A percentile compares a stretch with the other conserved stretches of the same genome.
Conservation (phyloP, 2,888 invertebrate species). For the Sarcophaga variegata region DNA sequence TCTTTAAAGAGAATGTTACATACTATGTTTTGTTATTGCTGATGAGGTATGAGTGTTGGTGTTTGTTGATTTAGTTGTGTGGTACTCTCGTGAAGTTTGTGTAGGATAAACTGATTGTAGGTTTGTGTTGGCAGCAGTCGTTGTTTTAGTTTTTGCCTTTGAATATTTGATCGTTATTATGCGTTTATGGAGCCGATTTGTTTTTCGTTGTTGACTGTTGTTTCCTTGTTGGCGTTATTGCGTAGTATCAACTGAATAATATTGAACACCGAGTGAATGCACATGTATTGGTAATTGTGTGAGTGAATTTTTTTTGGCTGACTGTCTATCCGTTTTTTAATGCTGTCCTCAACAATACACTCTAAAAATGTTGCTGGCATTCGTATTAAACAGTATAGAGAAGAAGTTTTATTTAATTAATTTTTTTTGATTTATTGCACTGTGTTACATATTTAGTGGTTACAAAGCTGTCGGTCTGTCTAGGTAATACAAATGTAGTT, state of each 20-base stretch:
- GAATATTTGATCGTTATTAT: conserved; percentile 55
- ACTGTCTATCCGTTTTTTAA: neutral
- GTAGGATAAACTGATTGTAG: conserved; percentile 10
- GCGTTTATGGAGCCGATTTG: conserved; percentile 15
- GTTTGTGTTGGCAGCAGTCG: conserved; percentile 41
- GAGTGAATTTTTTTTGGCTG: neutral
- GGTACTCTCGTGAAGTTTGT: conserved; percentile 13
- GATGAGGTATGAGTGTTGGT: conserved; percentile 20
- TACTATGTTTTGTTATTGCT: neutral
- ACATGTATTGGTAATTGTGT: neutral
- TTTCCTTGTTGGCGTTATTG: conserved; percentile 54
- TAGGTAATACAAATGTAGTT: too few relatives aligned
- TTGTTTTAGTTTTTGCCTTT: neutral
- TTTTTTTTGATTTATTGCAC: too few relatives aligned
- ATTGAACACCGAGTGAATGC: conserved; percentile 50
- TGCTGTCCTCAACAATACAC: conserved; percentile 2
- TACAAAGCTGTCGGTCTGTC: too few relatives aligned
- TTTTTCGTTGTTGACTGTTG: conserved; percentile 25
- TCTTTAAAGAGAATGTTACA: neutral
- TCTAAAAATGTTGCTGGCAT: neutral
- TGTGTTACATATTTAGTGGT: too few relatives aligned
- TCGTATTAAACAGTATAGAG: too few relatives aligned
- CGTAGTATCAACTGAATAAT: conserved; percentile 59
- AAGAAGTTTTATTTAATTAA: too few relatives aligned
- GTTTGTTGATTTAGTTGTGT: conserved; percentile 10